phyloP scores from a whole-genome alignment of 2,797 vertebrate species.

The Pipistrellus nathusii region DNA sequence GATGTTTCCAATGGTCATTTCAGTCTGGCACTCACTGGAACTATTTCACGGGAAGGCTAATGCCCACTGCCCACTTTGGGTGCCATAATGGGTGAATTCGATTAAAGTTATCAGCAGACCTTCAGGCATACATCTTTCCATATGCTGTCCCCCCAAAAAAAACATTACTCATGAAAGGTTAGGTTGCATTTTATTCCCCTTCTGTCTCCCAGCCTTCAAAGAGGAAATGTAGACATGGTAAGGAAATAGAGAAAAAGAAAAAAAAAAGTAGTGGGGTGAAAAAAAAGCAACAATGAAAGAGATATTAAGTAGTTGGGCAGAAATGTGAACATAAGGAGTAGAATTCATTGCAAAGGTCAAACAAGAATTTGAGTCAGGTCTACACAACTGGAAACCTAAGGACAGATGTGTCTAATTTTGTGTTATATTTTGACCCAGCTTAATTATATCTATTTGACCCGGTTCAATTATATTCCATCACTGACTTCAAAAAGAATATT shows the following conservation, averaged over 20 bases:
- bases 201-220: neutral
- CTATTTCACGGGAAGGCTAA: neutral
- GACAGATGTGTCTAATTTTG: slow-evolving; percentile 78
- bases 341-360: slow-evolving; percentile 55
- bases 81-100: accelerated
- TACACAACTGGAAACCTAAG: slow-evolving; percentile 37
- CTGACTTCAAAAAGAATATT: slow-evolving; percentile 75
- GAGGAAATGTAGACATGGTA: neutral
- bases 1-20: neutral
- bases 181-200: neutral
- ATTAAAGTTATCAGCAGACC: neutral
- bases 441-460: slow-evolving; percentile 79
- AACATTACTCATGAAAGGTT: neutral
- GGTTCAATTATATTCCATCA: slow-evolving; percentile 79
- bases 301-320: neutral
- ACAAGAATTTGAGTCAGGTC: slow-evolving; percentile 51
- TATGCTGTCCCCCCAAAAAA: neutral
- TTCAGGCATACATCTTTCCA: neutral
- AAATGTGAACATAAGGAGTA: neutral
- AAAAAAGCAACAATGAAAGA: neutral
- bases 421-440: slow-evolving; percentile 70
- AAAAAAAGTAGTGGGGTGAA: neutral
- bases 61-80: neutral
- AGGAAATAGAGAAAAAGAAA: neutral
- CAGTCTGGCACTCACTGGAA: neutral